phyloP scores from a whole-genome alignment of 2,797 vertebrate species.

The Artibeus jamaicensis region DNA sequence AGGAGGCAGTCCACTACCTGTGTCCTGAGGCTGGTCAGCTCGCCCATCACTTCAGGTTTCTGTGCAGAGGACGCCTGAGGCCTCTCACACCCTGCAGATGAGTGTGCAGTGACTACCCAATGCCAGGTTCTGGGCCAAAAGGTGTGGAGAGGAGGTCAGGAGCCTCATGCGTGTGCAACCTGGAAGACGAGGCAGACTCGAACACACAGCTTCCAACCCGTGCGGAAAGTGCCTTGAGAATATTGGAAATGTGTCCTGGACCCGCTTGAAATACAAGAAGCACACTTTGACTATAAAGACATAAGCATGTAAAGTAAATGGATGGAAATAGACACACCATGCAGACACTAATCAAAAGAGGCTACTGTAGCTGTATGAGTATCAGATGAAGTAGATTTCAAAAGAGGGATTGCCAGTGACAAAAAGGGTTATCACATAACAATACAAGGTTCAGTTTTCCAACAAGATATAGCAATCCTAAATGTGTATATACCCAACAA shows the following conservation, averaged over 20 bases:
- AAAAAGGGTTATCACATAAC: accelerated
- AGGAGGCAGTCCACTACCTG: background rate
- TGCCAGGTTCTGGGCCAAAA: background rate
- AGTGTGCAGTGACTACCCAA: background rate
- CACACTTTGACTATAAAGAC: background rate
- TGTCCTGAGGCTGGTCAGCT: background rate
- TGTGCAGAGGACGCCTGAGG: background rate
- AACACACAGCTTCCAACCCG: background rate
- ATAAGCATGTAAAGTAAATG: background rate
- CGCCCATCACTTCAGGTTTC: background rate
- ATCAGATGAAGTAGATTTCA: background rate
- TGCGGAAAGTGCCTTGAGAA: background rate
- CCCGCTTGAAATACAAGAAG: background rate
- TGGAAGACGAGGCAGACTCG: background rate
- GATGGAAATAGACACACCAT: background rate
- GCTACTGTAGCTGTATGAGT: background rate
- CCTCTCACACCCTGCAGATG: background rate
- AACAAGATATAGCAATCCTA: background rate
- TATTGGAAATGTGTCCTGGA: accelerated
- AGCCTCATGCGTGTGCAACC: background rate
- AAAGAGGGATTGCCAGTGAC: background rate
- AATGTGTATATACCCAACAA: background rate
- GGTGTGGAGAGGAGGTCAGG: accelerated
- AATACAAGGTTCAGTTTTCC: background rate
- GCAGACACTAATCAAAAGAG: background rate